A percentile compares a stretch with the other conserved stretches of the same genome.
Conservation (phyloP, 2,888 invertebrate genomes). For the Cylloceria caligata region DNA sequence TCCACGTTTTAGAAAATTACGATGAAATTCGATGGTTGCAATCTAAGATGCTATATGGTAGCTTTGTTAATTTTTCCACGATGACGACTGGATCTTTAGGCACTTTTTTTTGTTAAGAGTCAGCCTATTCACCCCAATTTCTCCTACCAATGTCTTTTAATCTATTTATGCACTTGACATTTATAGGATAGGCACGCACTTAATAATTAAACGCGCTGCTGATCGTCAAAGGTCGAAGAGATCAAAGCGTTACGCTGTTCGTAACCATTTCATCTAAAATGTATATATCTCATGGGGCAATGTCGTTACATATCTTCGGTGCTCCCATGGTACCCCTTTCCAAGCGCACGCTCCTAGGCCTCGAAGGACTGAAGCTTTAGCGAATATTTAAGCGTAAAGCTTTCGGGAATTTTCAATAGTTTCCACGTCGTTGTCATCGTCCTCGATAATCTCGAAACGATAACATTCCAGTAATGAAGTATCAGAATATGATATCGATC, state of each 20-base stretch:
- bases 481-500: neutral
- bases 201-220: conserved; percentile 26
- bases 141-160: too few species aligned
- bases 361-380: neutral
- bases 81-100: too few species aligned
- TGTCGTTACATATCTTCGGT: conserved; percentile 18
- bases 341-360: neutral
- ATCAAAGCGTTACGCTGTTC: conserved; percentile 3
- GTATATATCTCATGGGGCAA: neutral
- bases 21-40: too few species aligned
- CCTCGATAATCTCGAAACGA: neutral
- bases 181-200: conserved; percentile 14
- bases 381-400: conserved; percentile 34
- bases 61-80: too few species aligned
- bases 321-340: neutral
- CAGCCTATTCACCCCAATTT: too few species aligned
- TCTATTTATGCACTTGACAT: neutral
- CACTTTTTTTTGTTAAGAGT: too few species aligned
- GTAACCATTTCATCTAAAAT: neutral
- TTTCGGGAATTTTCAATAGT: neutral
- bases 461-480: neutral
- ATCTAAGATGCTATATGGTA: too few species aligned
- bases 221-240: conserved; percentile 25
- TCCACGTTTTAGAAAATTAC: too few species aligned
- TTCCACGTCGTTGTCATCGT: neutral